Conservation (phyloP, 2,888 invertebrate genomes). For the Nineta flava region DNA sequence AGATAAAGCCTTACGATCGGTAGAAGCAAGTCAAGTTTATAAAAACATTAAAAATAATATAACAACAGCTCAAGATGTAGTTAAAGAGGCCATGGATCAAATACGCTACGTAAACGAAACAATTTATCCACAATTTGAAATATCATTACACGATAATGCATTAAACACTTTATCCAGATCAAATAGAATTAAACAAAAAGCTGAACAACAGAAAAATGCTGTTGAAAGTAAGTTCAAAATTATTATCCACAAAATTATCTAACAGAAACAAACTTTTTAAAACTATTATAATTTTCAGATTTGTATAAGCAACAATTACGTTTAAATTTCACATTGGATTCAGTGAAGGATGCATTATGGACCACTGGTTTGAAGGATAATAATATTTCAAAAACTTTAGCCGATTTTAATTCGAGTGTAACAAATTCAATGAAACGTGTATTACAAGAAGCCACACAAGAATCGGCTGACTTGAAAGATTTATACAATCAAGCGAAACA, state of each 20-base stretch:
- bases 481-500: slow-evolving; percentile 5
- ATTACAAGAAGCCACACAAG: slow-evolving; percentile 18
- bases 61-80: slow-evolving; percentile 43
- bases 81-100: slow-evolving; percentile 35
- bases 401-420: slow-evolving; percentile 16
- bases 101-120: slow-evolving; percentile 1
- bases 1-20: slow-evolving; percentile 40
- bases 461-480: slow-evolving; percentile 22
- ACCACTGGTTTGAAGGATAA: slow-evolving; percentile 25
- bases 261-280: not conserved
- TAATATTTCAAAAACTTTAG: slow-evolving; percentile 23
- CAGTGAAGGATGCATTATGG: slow-evolving; percentile 18
- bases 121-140: slow-evolving; percentile 25
- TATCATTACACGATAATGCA: slow-evolving; percentile 35
- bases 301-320: not conserved
- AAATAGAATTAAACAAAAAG: slow-evolving; percentile 33
- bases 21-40: slow-evolving; percentile 47
- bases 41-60: slow-evolving; percentile 61
- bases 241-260: not conserved
- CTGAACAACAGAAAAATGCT: slow-evolving; percentile 33
- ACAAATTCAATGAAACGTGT: slow-evolving; percentile 20
- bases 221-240: slow-evolving; percentile 23
- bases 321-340: not conserved
- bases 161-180: slow-evolving; percentile 37
- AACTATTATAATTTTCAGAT: not conserved